These are phyloP conservation scores for Cephonodes hylas DNA, from an alignment of 2,888 invertebrate species.

Conservation along the genomic window DNA sequence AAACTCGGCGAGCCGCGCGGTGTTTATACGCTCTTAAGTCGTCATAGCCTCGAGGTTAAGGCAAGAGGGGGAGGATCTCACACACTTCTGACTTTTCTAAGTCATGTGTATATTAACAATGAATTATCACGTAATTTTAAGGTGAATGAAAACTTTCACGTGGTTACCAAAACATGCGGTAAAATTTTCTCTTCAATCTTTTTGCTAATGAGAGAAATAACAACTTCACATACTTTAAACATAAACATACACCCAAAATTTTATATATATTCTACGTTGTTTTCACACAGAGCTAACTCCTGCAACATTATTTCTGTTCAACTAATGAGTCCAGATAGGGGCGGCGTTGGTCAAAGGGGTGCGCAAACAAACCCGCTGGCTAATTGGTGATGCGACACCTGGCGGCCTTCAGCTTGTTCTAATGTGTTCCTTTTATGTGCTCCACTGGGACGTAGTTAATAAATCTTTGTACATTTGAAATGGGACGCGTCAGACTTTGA, in stretches of 20 bases:
- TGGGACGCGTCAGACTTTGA: background rate
- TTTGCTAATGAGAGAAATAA: no score
- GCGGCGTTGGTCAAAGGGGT: conserved; percentile 1
- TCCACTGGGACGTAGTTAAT: conserved; percentile 12
- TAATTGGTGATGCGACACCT: conserved; percentile 38
- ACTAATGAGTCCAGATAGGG: conserved; percentile 24
- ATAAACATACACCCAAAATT: background rate
- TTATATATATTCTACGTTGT: background rate
- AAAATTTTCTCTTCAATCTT: no score
- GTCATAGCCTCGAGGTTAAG: no score
- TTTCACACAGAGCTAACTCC: background rate
- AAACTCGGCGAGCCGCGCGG: no score
- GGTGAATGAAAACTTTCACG: no score
- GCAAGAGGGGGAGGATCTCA: no score
- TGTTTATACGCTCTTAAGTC: no score
- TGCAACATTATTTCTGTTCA: conserved; percentile 24
- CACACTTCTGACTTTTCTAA: no score
- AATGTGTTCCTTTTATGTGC: background rate
- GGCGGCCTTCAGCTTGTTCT: conserved; percentile 20
- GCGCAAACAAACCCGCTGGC: background rate
- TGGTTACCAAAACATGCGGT: no score
- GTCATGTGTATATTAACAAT: no score
- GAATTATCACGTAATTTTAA: no score
- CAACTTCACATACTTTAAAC: no score
- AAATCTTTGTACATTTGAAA: background rate